Conservation (phyloP, 23 tunicate species). For the Trididemnum clinides region DNA sequence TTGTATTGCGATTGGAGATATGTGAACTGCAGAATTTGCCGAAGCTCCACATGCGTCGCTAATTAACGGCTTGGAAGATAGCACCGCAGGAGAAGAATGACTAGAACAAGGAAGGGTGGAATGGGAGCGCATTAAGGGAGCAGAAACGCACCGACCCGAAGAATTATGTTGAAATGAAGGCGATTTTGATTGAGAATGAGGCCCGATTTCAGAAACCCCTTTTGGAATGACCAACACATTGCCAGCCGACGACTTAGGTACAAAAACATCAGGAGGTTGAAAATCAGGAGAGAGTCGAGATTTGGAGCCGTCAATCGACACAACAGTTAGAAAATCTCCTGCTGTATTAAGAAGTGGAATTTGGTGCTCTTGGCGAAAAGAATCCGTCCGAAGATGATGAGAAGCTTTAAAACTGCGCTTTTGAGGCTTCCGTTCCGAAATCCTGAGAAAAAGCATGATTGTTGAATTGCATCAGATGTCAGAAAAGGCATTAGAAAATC, state of each 20-base stretch:
- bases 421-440: too few species aligned
- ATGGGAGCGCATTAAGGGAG: not conserved
- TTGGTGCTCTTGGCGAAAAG: too few species aligned
- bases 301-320: not conserved
- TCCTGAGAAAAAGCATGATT: too few species aligned
- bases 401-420: too few species aligned
- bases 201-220: not conserved
- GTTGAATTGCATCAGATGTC: too few species aligned
- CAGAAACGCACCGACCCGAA: too few species aligned
- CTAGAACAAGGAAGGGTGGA: not conserved
- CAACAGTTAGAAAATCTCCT: constrained; percentile 13
- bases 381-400: too few species aligned
- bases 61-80: too few species aligned
- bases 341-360: constrained; percentile 56
- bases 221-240: not conserved
- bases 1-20: constrained; percentile 37
- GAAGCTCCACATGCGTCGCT: not conserved
- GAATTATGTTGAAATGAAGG: not conserved
- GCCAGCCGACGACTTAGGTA: not conserved
- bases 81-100: too few species aligned
- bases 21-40: not conserved
- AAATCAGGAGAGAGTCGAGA: not conserved
- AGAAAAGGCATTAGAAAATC: too few species aligned
- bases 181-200: not conserved
- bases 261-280: not conserved